Percentiles rank a stretch among this genome's conserved stretches.
Evolutionary conservation across 1,140 invertebrate species (phyloP).

Genomic region (Panulirus ornatus): DNA sequence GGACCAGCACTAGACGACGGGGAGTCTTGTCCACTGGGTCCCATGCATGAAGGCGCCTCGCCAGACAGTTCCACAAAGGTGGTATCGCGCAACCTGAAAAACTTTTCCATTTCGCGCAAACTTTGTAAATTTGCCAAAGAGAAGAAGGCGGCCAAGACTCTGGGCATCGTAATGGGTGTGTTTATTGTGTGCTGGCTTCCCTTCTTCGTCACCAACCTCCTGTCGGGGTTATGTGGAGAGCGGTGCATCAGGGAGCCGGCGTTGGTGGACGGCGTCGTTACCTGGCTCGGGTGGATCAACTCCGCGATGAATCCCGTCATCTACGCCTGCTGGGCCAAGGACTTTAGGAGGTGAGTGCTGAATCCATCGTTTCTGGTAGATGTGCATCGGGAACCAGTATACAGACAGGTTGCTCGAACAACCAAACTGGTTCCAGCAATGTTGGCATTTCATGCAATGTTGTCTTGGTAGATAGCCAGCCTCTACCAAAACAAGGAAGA

Average conservation of each 20-base stretch:
- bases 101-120: constrained; percentile 93
- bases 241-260: constrained; percentile 89
- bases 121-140: constrained; percentile 87
- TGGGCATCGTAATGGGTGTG: constrained; percentile 89
- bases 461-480: too few relatives aligned
- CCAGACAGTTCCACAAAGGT: constrained; percentile 75
- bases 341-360: constrained; percentile 92
- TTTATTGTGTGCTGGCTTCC: constrained; percentile 99
- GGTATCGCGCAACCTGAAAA: constrained; percentile 81
- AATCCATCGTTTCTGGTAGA: too few relatives aligned
- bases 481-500: too few relatives aligned
- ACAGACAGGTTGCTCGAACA: too few relatives aligned
- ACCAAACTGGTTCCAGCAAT: too few relatives aligned
- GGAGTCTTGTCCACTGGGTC: constrained; percentile 50
- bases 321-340: constrained; percentile 97
- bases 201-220: constrained; percentile 97
- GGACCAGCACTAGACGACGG: constrained; percentile 47
- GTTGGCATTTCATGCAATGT: too few relatives aligned
- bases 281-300: constrained; percentile 99
- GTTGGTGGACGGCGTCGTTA: constrained; percentile 94
- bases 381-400: too few relatives aligned
- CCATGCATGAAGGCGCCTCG: constrained; percentile 54
- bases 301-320: constrained; percentile 98
- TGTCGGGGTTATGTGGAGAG: constrained; percentile 92
- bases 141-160: constrained; percentile 81